Base-by-base conservation (phyloP, 2,797 vertebrate species). In the Parauchenoglanis ngamensis region DNA sequence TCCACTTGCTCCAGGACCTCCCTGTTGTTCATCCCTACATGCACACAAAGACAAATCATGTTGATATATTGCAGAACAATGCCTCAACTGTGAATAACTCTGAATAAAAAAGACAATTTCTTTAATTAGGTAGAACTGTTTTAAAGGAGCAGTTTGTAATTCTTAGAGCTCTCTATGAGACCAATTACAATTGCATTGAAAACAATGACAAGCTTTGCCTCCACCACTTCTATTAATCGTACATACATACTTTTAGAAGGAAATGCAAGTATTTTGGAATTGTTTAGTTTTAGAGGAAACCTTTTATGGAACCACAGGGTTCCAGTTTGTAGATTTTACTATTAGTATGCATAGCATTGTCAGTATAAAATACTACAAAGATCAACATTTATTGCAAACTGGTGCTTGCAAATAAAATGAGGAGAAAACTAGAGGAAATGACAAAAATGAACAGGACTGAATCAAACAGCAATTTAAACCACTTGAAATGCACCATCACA, bases 1-100 rank as follows among this genome's bases (percentile, higher is more conserved):
- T 99, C 98, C 88, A 99, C 98, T 92, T 98, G 97, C 92, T 99
- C 98, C 95, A 99, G 85, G 89, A 99, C 98, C 94, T 99, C 98
- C 1, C 98, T 95, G 93, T 98, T 99, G 93, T 97, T 99, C 98
- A 99, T 99, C 90, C 98, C 98, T 99, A 65, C 40, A 79, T 28
- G 73, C 65, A 85, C 31, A 73, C 35, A 67, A 57, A 31, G 21
- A 56, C 21, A 79, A 79, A 54, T 19, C 35, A 76, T 35, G 35
- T 23, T 21, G 72, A 19, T 25, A 70, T 83, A 31, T 54, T 68
- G 46, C 28, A 67, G 49, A 83, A 35, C 25, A 67, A 46, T 83
- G 79, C 57, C 25, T 59, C 13, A 11, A 19, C 25, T 73, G 68
- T 57, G 12, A 84, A 77, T 81, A 65, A n/a, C 40, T 63, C 35